Evolutionary conservation across 1,140 invertebrate genomes (phyloP).

Genomic region (Drosophila ogumai): DNA sequence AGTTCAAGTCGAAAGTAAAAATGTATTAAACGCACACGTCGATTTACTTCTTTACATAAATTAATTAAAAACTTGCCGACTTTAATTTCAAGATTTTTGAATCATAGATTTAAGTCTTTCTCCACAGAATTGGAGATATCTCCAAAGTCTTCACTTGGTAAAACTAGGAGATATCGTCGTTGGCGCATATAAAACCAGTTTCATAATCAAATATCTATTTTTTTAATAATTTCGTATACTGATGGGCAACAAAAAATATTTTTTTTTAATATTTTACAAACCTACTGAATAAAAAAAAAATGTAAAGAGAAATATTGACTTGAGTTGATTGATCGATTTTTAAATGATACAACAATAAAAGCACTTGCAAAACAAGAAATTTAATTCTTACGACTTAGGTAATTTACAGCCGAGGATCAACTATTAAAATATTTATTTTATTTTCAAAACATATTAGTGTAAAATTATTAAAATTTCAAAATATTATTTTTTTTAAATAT

Average conservation of each 20-base stretch:
- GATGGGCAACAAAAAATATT: no score
- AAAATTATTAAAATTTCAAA: not conserved
- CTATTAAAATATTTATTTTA: not conserved
- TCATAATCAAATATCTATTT: no score
- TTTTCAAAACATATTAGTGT: not conserved
- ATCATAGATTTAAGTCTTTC: not conserved
- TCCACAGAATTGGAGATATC: not conserved
- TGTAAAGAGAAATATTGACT: no score
- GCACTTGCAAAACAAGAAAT: not conserved
- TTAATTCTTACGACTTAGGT: not conserved
- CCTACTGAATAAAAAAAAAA: no score
- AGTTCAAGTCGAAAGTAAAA: no score
- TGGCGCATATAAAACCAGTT: not conserved
- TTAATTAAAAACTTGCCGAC: no score
- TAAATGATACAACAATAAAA: not conserved
- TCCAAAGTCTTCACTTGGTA: not conserved
- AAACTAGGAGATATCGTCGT: not conserved
- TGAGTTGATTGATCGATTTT: constrained; percentile 10
- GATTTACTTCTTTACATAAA: no score
- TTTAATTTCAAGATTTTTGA: not conserved
- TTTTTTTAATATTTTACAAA: not conserved
- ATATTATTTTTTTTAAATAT: no score
- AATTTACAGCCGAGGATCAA: no score
- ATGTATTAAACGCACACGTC: no score
- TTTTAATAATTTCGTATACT: no score